Evolutionary conservation across 1,140 invertebrate genomes (phyloP).

Genomic region (Conopomorpha cramerella): DNA sequence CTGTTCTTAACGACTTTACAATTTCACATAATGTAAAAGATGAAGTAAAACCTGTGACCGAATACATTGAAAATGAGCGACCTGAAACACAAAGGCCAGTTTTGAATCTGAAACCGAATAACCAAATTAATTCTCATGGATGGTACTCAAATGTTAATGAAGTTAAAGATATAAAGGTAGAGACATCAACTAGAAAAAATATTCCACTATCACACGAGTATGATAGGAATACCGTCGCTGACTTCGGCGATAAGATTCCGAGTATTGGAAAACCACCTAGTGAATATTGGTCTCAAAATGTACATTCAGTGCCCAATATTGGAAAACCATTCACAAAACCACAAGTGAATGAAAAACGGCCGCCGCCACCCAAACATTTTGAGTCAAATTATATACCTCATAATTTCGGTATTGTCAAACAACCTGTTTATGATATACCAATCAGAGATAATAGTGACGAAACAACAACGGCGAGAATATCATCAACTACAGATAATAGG

Average conservation of each 20-base stretch:
- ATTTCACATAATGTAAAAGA: constrained; percentile 9
- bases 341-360: constrained; percentile 13
- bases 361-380: constrained; percentile 10
- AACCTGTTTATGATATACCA: constrained; percentile 51
- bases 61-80: constrained; percentile 13
- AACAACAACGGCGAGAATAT: constrained; percentile 20
- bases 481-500: constrained; percentile 13
- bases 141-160: constrained; percentile 50
- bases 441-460: constrained; percentile 40
- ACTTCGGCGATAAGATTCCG: constrained; percentile 44
- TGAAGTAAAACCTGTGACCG: constrained; percentile 16
- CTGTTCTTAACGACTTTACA: constrained; percentile 37
- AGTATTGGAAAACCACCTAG: constrained; percentile 25
- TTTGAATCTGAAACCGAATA: constrained; percentile 27
- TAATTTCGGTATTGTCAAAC: constrained; percentile 25
- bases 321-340: constrained; percentile 39
- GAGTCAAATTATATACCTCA: constrained; percentile 33
- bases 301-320: constrained; percentile 14
- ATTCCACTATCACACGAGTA: constrained; percentile 47
- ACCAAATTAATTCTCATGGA: constrained; percentile 44
- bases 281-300: constrained; percentile 27
- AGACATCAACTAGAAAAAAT: constrained; percentile 40
- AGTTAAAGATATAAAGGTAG: constrained; percentile 34
- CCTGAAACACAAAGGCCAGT: constrained; percentile 18
- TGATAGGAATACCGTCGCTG: constrained; percentile 21